A percentile compares a stretch with the other conserved stretches of the same genome.
These are phyloP conservation scores for Montipora capitata DNA, from an alignment of 92 coral and sea anemone species.

Conservation along the genomic window DNA sequence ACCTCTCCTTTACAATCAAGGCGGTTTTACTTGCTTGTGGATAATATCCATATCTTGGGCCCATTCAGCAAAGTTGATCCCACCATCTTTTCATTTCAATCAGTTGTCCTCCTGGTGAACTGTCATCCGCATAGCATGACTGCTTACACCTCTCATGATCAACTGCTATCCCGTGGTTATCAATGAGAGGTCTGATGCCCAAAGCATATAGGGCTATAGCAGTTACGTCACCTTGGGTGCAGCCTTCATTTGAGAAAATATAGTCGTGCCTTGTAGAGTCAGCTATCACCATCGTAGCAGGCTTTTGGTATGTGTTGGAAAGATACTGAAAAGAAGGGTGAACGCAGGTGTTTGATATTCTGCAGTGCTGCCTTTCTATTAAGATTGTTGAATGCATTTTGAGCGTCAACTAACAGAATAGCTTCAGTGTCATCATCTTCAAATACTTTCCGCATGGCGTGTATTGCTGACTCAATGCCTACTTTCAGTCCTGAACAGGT, in stretches of 20 bases:
- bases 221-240: slow-evolving; percentile 3
- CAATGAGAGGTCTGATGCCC: slow-evolving; percentile 47
- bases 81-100: slow-evolving; percentile 46
- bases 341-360: slow-evolving; percentile 39
- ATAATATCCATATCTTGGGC: slow-evolving; percentile 36
- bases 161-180: slow-evolving; percentile 8
- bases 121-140: slow-evolving; percentile 39
- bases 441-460: neutral
- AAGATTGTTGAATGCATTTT: slow-evolving; percentile 58
- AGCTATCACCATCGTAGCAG: slow-evolving; percentile 32
- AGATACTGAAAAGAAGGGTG: slow-evolving; percentile 35
- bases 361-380: slow-evolving; percentile 47
- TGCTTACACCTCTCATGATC: slow-evolving; percentile 15
- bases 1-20: slow-evolving; percentile 53
- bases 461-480: slow-evolving; percentile 11
- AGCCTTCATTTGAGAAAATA: slow-evolving; percentile 10
- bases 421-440: slow-evolving; percentile 5
- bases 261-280: slow-evolving; percentile 26
- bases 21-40: slow-evolving; percentile 43
- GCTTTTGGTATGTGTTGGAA: slow-evolving; percentile 17
- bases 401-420: slow-evolving; percentile 23
- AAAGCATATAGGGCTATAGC: slow-evolving; percentile 36
- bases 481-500: slow-evolving; percentile 12
- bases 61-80: slow-evolving; percentile 39
- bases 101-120: slow-evolving; percentile 22